These are phyloP conservation scores for Nycticryphes semicollaris DNA, from an alignment of 2,113 vertebrate species.

Conservation along the genomic window DNA sequence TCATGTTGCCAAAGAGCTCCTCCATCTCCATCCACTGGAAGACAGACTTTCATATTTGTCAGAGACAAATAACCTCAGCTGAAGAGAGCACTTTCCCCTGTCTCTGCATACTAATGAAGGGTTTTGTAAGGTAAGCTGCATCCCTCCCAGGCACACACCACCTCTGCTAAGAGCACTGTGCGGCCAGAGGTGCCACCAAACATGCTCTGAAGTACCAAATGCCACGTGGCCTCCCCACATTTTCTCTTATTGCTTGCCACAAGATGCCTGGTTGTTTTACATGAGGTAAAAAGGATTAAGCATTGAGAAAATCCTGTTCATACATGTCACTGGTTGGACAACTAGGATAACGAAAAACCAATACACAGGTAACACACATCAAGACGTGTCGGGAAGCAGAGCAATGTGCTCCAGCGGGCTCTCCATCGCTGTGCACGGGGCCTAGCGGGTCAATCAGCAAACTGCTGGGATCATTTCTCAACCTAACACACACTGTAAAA, in stretches of 20 bases:
- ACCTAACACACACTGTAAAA: neutral
- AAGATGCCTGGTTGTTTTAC: neutral
- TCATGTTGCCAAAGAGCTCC: rapidly evolving
- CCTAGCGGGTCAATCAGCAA: rapidly evolving
- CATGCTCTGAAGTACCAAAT: rapidly evolving
- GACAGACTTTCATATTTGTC: neutral
- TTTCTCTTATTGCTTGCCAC: neutral
- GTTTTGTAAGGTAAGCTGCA: neutral
- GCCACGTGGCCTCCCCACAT: rapidly evolving
- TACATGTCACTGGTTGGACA: neutral
- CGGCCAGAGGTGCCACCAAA: neutral
- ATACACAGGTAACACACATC: neutral
- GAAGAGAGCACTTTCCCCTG: neutral
- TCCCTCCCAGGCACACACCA: rapidly evolving
- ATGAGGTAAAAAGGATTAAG: neutral
- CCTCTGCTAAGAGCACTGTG: rapidly evolving
- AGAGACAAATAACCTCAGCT: neutral
- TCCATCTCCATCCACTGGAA: neutral
- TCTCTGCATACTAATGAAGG: neutral
- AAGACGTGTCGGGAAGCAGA: neutral
- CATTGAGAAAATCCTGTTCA: neutral
- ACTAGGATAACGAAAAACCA: neutral
- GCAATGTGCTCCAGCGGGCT: neutral
- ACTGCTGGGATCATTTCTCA: neutral
- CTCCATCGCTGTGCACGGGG: rapidly evolving